Evolutionary conservation across 2,888 invertebrate genomes (phyloP).

Genomic region (Diogma glabrata): DNA sequence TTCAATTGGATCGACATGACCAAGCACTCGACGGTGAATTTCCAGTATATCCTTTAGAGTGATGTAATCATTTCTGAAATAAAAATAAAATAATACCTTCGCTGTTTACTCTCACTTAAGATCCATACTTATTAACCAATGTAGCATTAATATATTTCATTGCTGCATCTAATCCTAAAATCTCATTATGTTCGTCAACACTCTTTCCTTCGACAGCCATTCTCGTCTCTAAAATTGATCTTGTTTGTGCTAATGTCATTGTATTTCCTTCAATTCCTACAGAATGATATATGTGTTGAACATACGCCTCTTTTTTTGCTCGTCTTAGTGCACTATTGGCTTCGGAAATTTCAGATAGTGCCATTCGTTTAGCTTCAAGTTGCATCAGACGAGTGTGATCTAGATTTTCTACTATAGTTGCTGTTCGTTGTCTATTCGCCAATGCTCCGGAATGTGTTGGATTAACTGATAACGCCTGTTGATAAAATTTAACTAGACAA

Average conservation of each 20-base stretch:
- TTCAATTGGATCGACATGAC: constrained; percentile 87
- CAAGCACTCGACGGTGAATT: constrained; percentile 84
- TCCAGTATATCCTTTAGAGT: constrained; percentile 78
- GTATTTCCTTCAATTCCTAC: constrained; percentile 97
- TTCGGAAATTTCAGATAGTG: constrained; percentile 69
- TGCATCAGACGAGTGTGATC: constrained; percentile 49
- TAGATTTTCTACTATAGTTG: constrained; percentile 77
- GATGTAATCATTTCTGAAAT: constrained; percentile 56
- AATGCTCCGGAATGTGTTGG: constrained; percentile 74
- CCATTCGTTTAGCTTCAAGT: constrained; percentile 73
- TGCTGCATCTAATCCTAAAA: constrained; percentile 86
- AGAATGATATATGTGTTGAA: constrained; percentile 91
- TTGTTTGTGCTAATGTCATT: constrained; percentile 83
- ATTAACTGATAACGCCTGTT: constrained; percentile 67
- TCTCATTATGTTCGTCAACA: constrained; percentile 94
- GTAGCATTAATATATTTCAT: constrained; percentile 86
- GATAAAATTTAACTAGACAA: too few species aligned
- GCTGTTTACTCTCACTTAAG: background rate
- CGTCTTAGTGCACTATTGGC: constrained; percentile 67
- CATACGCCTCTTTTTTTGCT: constrained; percentile 91
- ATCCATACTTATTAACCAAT: constrained; percentile 49
- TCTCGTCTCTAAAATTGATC: constrained; percentile 83
- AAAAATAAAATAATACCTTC: background rate
- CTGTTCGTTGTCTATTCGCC: constrained; percentile 70
- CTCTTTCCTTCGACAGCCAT: constrained; percentile 82